Evolutionary conservation across 2,797 vertebrate species (phyloP), one percentile per base, ranked within the genome.

Genomic region (Crax fasciolata): DNA sequence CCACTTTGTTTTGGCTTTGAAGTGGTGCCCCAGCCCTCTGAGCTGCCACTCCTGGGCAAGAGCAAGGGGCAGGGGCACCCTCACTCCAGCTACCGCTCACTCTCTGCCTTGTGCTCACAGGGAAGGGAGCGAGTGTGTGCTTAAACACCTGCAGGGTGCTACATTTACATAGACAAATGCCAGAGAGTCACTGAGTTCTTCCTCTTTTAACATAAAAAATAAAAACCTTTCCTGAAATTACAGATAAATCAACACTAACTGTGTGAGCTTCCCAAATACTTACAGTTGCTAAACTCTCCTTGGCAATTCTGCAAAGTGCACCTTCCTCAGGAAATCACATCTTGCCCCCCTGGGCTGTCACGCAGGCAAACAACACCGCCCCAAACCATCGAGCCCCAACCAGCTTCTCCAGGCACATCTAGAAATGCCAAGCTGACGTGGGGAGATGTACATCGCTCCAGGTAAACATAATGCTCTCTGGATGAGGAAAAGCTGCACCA

Each of bases 221-320:
- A 61, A 77, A 95, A 84, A 23, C 27, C 14, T 17, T 72, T 58
- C 77, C 63, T 48, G 25, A 77, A 92, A 71, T 20, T 46, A 84
- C 23, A 75, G 48, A 32, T 43, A 61, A 71, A 87, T 11, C 27
- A 65, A 27, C 38, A 52, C 11, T 17, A 81, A 54, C 9, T 27
- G 16, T 6, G 43, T 41, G 11, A 89, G 62, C 58, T 61, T 81
- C 65, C n/a, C 38, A 71, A 58, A 65, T 13, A 48, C 18, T 65
- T 51, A 18, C 4, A 11, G 12, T 4, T 54, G n/a, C 23, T 78
- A 44, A 80, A 39, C 24, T 11, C 8, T 63, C 61, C 24, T 5
- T 51, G 13, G 30, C 38, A 86, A 46, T 44, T 80, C 41, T 32
- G 27, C 23, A 49, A 62, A 51, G 16, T 58, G n/a, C 11, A 3